Conservation (phyloP, 92 coral and sea anemone genomes). For the Umimayanthus kanabou region DNA sequence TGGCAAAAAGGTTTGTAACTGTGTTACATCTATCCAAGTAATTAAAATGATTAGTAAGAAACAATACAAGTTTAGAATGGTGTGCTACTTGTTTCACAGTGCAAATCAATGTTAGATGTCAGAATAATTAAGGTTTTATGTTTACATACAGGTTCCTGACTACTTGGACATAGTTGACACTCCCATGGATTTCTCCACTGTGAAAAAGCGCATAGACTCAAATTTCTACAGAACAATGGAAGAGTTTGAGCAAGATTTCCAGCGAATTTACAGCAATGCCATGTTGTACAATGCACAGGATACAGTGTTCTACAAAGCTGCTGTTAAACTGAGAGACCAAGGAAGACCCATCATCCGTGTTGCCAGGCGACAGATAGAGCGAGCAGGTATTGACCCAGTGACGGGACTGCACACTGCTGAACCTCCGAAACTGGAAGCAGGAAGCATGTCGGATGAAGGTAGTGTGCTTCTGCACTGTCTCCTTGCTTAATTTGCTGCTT, state of each 20-base stretch:
- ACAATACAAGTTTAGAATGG: too few relatives aligned
- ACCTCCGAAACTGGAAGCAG: constrained; percentile 83
- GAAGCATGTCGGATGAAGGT: constrained; percentile 99
- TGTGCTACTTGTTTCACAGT: not conserved
- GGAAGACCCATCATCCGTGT: constrained; percentile 94
- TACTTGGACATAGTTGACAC: constrained; percentile 84
- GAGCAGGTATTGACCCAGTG: constrained; percentile 95
- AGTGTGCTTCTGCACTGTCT: not conserved
- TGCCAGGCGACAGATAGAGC: constrained; percentile 88
- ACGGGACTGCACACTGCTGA: constrained; percentile 95
- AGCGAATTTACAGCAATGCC: constrained; percentile 78
- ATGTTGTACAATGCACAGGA: constrained; percentile 91
- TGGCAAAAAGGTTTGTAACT: too few relatives aligned
- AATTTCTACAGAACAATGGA: constrained; percentile 89
- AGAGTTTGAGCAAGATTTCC: constrained; percentile 96
- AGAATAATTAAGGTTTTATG: not conserved
- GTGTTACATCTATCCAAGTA: too few relatives aligned
- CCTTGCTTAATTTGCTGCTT: not conserved
- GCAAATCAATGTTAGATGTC: not conserved
- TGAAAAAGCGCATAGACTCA: constrained; percentile 82
- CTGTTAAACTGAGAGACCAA: constrained; percentile 89
- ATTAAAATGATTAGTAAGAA: too few relatives aligned
- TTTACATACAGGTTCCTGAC: constrained; percentile 79
- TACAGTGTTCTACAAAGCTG: constrained; percentile 95
- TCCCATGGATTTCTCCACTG: constrained; percentile 96